Base-by-base conservation (phyloP, 2,888 invertebrate species). In the Netelia inedita region DNA sequence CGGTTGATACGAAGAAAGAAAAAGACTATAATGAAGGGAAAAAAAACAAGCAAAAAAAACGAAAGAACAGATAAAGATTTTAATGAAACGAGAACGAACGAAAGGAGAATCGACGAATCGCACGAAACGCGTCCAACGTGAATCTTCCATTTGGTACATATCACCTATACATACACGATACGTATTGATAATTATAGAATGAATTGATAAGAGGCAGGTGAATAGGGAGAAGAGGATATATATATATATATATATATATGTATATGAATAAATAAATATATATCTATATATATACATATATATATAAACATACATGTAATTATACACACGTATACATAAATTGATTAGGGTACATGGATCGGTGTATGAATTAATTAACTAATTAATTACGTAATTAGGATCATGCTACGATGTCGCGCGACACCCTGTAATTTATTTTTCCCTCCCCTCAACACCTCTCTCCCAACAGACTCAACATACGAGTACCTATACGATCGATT, bases 71-170 rank as follows among this genome's bases (percentile, higher is more conserved):
- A 61, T 59, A 59, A 28, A 53, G 28, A 53, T 41, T 14, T 10
- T 69, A 53, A 59, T 16, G 28, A 57, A 63, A 23, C 41, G n/a
- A 14, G 71, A 3, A 50, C 14, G n/a, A 46, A 74, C 50, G 55
- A 68, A 50, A 74, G 21, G 23, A 79, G 16, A 78, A 61, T 85
- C 84, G 74, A 75, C 83, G 75, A 79, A 73, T 78, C 75, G 85
- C 87, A 86, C 86, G 79, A 80, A 85, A 74, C 87, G 88, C 88
- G 88, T 88, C 87, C 87, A 91, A 92, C 92, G 91, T 90, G 92
- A 92, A 92, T 93, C 93, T 93, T 93, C 93, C 93, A 93, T 93
- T 93, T 93, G 92, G 92, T 93, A 93, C 93, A 93, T 93, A 93
- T 93, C 93, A 93, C 91, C 89, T 88, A 87, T 88, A 90, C 82